A percentile compares a stretch with the other conserved stretches of the same genome.
Evolutionary conservation across 2,113 vertebrate genomes (phyloP).

Genomic region (Struthidea cinerea): DNA sequence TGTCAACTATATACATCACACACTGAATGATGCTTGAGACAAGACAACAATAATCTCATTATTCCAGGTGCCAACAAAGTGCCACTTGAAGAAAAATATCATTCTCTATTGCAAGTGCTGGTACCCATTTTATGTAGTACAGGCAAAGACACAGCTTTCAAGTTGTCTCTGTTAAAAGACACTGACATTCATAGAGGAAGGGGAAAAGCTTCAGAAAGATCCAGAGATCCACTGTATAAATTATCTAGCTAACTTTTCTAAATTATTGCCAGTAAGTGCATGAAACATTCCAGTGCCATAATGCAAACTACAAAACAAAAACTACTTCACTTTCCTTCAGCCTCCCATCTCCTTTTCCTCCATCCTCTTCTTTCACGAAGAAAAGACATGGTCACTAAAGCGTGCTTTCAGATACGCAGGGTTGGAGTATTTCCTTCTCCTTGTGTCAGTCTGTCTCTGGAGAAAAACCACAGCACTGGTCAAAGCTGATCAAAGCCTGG

Average conservation of each 20-base stretch:
- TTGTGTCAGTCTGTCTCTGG: not conserved
- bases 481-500: not conserved
- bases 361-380: not conserved
- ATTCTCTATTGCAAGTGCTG: not conserved
- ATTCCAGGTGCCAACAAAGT: not conserved
- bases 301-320: not conserved
- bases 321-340: not conserved
- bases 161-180: not conserved
- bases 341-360: not conserved
- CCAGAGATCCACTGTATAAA: not conserved
- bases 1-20: not conserved
- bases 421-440: not conserved
- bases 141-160: not conserved
- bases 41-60: not conserved
- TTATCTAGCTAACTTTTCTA: not conserved
- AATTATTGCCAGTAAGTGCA: not conserved
- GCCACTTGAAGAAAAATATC: not conserved
- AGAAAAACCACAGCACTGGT: not conserved
- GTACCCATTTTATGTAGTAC: not conserved
- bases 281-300: not conserved
- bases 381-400: not conserved
- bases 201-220: not conserved
- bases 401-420: not conserved
- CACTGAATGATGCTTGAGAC: not conserved
- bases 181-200: not conserved